Conservation (phyloP, 2,888 invertebrate species). For the Aelia acuminata region DNA sequence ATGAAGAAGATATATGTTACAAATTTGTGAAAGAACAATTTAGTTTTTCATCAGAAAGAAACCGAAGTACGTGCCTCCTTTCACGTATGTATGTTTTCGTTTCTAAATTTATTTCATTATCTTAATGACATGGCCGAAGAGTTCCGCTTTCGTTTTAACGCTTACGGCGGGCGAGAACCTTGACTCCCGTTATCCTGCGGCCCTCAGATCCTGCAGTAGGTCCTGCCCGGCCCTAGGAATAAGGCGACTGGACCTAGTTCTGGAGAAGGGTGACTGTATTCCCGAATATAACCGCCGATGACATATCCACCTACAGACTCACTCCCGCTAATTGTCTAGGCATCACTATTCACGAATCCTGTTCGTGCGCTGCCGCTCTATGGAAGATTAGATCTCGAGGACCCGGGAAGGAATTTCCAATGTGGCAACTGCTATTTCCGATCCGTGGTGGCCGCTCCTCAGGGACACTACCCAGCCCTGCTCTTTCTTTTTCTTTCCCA, state of each 20-base stretch:
- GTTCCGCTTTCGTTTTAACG: background rate
- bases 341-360: conserved; percentile 14
- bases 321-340: background rate
- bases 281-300: background rate
- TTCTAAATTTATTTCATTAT: background rate
- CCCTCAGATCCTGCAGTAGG: background rate
- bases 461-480: background rate
- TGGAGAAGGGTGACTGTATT: background rate
- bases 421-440: conserved; percentile 21
- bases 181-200: background rate
- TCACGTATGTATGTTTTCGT: background rate
- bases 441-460: background rate
- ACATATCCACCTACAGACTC: background rate
- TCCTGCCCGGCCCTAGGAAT: background rate
- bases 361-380: background rate
- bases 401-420: background rate
- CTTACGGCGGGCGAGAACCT: background rate
- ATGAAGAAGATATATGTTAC: no score
- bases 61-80: background rate
- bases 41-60: background rate
- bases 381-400: conserved; percentile 14
- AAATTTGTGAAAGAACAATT: background rate
- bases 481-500: conserved; percentile 5
- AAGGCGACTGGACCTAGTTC: background rate
- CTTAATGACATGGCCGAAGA: background rate